These are phyloP conservation scores for Myodes glareolus DNA, from an alignment of 2,113 vertebrate genomes.

Conservation along the genomic window DNA sequence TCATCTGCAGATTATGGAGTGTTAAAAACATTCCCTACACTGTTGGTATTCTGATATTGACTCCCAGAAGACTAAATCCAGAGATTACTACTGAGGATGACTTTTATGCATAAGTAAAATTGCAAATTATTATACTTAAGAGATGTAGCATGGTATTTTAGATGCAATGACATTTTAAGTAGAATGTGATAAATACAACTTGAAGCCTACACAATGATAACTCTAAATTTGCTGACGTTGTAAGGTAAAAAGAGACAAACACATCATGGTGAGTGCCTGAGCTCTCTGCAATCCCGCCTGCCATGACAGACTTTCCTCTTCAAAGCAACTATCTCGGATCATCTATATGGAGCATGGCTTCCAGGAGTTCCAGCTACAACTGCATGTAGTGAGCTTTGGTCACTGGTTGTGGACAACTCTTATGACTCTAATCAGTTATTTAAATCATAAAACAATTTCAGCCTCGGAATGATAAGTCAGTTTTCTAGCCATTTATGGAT, in stretches of 20 bases:
- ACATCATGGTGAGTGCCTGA: background rate
- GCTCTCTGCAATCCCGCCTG: background rate
- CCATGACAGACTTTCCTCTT: background rate
- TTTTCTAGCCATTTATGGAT: background rate
- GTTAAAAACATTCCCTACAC: background rate
- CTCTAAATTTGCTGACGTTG: background rate
- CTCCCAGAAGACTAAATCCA: background rate
- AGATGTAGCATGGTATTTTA: background rate
- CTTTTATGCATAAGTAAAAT: background rate
- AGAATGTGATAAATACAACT: background rate
- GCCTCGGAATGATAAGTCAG: background rate
- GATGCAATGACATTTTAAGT: background rate
- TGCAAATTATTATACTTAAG: background rate
- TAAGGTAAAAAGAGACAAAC: background rate
- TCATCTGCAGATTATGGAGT: background rate
- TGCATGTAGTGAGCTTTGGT: background rate
- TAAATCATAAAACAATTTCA: slow-evolving; percentile 54
- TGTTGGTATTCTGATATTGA: background rate
- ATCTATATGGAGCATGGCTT: background rate
- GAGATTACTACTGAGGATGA: background rate
- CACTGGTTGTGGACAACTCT: background rate
- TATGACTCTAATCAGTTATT: background rate
- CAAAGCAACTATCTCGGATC: background rate
- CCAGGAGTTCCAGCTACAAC: slow-evolving; percentile 1
- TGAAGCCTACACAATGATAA: background rate